A percentile compares a stretch with the other conserved stretches of the same genome.
phyloP scores from a whole-genome alignment of 2,888 invertebrate genomes.

The Leptothorax acervorum region DNA sequence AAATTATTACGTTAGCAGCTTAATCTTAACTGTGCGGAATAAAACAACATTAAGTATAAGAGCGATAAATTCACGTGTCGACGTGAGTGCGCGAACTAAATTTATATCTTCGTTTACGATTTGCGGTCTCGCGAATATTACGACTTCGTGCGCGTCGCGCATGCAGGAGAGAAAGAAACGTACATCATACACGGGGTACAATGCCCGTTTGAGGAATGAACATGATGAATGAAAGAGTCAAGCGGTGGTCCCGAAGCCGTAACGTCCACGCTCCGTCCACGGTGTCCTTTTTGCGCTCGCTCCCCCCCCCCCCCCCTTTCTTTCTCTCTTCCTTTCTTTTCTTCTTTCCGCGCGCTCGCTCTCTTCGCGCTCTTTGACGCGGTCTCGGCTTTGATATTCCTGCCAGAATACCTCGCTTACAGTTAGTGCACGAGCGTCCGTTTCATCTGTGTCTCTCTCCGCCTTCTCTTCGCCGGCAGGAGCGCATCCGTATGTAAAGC shows the following conservation, averaged over 20 bases:
- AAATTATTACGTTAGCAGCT: slow-evolving; percentile 11
- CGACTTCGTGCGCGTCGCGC: slow-evolving; percentile 26
- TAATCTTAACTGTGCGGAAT: not conserved
- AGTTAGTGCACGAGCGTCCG: slow-evolving; percentile 67
- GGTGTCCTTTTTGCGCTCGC: slow-evolving; percentile 65
- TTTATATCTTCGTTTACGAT: slow-evolving; percentile 51
- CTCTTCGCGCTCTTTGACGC: slow-evolving; percentile 79
- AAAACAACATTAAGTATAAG: not conserved
- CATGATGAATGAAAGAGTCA: slow-evolving; percentile 75
- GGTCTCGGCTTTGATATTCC: slow-evolving; percentile 82
- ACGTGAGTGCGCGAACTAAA: slow-evolving; percentile 16
- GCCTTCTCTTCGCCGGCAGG: slow-evolving; percentile 26
- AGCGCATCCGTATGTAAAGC: slow-evolving; percentile 35
- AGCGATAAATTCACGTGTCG: not conserved
- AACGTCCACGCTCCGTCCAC: slow-evolving; percentile 75
- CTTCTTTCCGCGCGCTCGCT: slow-evolving; percentile 42
- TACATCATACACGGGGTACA: slow-evolving; percentile 65
- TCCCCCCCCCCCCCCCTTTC: slow-evolving; percentile 46
- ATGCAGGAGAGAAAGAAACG: slow-evolving; percentile 32
- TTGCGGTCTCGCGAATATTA: slow-evolving; percentile 42
- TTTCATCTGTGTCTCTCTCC: slow-evolving; percentile 49
- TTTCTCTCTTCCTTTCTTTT: slow-evolving; percentile 61
- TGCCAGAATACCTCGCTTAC: slow-evolving; percentile 82
- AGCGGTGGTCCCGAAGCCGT: slow-evolving; percentile 73
- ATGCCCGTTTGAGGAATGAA: slow-evolving; percentile 66